Percentiles rank a stretch among this genome's conserved stretches.
phyloP scores from a whole-genome alignment of 2,888 invertebrate genomes.

The Microchrysa polita region DNA sequence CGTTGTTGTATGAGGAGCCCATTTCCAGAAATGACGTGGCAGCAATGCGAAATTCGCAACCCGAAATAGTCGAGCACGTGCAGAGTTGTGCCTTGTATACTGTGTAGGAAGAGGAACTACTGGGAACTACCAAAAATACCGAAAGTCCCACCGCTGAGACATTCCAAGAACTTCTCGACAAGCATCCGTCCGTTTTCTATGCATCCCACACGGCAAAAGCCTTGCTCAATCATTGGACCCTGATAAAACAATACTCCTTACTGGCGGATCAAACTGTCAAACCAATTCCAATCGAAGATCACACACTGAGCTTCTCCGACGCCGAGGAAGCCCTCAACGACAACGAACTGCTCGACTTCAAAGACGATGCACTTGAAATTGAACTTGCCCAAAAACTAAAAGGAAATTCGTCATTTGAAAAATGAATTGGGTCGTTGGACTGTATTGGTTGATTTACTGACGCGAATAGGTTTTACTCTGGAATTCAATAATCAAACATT shows the following conservation, averaged over 20 bases:
- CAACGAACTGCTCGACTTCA: slow-evolving; percentile 79
- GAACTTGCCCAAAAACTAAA: slow-evolving; percentile 82
- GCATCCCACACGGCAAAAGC: slow-evolving; percentile 86
- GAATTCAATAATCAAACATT: slow-evolving; percentile 95
- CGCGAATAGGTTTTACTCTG: slow-evolving; percentile 78
- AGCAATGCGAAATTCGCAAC: slow-evolving; percentile 93
- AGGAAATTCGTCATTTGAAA: slow-evolving; percentile 88
- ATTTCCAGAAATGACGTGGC: slow-evolving; percentile 91
- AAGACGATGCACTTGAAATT: slow-evolving; percentile 82
- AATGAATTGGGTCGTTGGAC: slow-evolving; percentile 92
- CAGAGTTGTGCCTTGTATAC: slow-evolving; percentile 91
- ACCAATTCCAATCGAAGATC: slow-evolving; percentile 70
- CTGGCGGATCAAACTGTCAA: slow-evolving; percentile 88
- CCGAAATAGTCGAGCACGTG: slow-evolving; percentile 86
- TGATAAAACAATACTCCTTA: slow-evolving; percentile 90
- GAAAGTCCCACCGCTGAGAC: slow-evolving; percentile 77
- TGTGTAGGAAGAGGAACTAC: slow-evolving; percentile 85
- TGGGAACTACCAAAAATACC: slow-evolving; percentile 81
- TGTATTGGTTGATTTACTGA: slow-evolving; percentile 89
- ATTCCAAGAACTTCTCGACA: slow-evolving; percentile 85
- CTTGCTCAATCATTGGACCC: slow-evolving; percentile 88
- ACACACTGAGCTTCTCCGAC: slow-evolving; percentile 84
- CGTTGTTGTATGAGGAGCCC: slow-evolving; percentile 92
- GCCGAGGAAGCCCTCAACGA: slow-evolving; percentile 91
- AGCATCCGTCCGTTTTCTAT: slow-evolving; percentile 87